These are phyloP conservation scores for Gastracanthus pulcherrimus DNA, from an alignment of 2,888 invertebrate genomes.

Conservation along the genomic window DNA sequence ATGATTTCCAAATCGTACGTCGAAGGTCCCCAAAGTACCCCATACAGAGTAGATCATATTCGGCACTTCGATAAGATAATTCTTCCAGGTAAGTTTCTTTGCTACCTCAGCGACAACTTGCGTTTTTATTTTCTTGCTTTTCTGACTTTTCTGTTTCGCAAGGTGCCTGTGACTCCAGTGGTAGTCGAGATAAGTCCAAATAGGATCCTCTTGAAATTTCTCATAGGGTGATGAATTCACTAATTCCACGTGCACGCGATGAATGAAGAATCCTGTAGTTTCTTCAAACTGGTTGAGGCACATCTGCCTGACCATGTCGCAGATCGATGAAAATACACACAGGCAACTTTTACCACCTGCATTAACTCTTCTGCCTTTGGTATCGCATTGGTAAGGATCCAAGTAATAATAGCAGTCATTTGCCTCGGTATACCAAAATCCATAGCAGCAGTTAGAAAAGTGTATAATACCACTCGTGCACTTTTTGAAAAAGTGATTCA, in stretches of 20 bases:
- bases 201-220: conserved; percentile 71
- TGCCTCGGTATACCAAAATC: conserved; percentile 72
- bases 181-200: conserved; percentile 74
- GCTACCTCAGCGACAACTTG: neutral
- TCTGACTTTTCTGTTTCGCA: conserved; percentile 5
- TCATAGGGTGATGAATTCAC: conserved; percentile 63
- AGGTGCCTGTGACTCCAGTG: conserved; percentile 70
- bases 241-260: conserved; percentile 71
- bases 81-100: conserved; percentile 68
- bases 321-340: conserved; percentile 67
- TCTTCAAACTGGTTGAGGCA: conserved; percentile 65
- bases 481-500: conserved; percentile 66
- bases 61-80: conserved; percentile 70
- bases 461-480: conserved; percentile 70
- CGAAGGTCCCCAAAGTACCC: conserved; percentile 72
- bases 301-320: conserved; percentile 71
- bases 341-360: conserved; percentile 67
- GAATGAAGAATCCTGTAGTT: conserved; percentile 74
- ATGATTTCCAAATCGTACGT: conserved; percentile 67
- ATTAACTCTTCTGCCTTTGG: conserved; percentile 62
- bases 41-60: conserved; percentile 72
- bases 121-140: conserved; percentile 13
- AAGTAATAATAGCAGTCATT: conserved; percentile 72
- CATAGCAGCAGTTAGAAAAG: conserved; percentile 74
- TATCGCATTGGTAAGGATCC: conserved; percentile 72